phyloP scores from a whole-genome alignment of 2,113 vertebrate species.

The Oncorhynchus tshawytscha region DNA sequence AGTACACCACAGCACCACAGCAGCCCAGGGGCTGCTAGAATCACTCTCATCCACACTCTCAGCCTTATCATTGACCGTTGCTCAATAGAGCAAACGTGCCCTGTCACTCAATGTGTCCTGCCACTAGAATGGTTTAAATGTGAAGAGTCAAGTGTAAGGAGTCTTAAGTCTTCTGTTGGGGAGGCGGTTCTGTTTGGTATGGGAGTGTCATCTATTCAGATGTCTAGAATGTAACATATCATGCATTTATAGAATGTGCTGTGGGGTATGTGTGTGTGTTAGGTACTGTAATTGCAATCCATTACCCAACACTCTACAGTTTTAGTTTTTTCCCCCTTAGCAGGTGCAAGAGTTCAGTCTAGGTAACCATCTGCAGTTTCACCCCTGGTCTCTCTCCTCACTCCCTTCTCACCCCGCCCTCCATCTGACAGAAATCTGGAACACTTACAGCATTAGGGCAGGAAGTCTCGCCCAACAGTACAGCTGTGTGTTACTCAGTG shows the following conservation, averaged over 20 bases:
- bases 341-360: conserved; percentile 27
- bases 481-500: neutral
- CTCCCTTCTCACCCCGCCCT: neutral
- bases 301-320: too few species aligned
- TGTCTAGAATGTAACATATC: too few species aligned
- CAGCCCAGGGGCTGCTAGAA: conserved; percentile 25
- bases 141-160: neutral
- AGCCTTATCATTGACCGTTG: neutral
- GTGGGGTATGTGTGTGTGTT: neutral
- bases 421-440: neutral
- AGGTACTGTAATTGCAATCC: neutral
- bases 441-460: neutral
- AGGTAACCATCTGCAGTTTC: conserved; percentile 32
- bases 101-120: neutral
- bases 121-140: neutral
- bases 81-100: neutral
- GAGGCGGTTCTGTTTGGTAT: neutral
- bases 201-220: neutral
- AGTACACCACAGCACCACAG: conserved; percentile 26
- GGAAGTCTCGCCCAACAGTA: neutral
- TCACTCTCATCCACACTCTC: conserved; percentile 28
- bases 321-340: neutral
- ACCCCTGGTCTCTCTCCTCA: conserved; percentile 2
- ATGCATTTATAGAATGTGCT: too few species aligned
- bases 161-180: too few species aligned